Evolutionary conservation across 2,888 invertebrate species (phyloP).

Genomic region (Heliconius ethilla): DNA sequence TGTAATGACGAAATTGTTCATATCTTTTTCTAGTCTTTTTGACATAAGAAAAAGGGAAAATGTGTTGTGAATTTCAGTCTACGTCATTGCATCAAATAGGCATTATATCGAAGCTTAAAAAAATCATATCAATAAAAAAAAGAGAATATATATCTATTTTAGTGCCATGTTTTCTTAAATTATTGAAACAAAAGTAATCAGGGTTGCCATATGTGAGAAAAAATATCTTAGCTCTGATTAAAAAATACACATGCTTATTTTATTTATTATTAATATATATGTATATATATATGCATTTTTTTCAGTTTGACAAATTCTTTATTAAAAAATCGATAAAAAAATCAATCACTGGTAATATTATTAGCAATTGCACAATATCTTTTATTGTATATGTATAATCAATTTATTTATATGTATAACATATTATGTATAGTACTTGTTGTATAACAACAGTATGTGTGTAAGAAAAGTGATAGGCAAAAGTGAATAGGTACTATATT

Average conservation of each 20-base stretch:
- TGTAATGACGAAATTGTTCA: background rate
- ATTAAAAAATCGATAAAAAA: background rate
- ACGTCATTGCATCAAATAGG: conserved; percentile 13
- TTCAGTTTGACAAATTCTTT: background rate
- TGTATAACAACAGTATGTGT: conserved; percentile 74
- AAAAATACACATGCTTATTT: background rate
- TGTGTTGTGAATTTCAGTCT: background rate
- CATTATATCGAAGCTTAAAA: background rate
- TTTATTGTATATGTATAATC: conserved; percentile 32
- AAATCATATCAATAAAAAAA: conserved; percentile 5
- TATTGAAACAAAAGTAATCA: background rate
- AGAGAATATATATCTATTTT: background rate
- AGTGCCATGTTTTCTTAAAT: too few relatives aligned
- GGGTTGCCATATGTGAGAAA: conserved; percentile 15
- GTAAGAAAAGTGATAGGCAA: conserved; percentile 71
- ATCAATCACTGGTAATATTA: conserved; percentile 45
- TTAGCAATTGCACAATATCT: conserved; percentile 55
- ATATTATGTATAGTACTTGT: conserved; percentile 52
- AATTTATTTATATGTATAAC: conserved; percentile 11
- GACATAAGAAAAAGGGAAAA: background rate
- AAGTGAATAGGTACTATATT: conserved; percentile 75
- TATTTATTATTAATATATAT: background rate
- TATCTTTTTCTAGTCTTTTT: background rate
- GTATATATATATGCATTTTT: background rate
- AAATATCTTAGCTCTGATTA: background rate